Evolutionary conservation across 2,888 invertebrate species (phyloP).

Genomic region (Bhutanitis thaidina): DNA sequence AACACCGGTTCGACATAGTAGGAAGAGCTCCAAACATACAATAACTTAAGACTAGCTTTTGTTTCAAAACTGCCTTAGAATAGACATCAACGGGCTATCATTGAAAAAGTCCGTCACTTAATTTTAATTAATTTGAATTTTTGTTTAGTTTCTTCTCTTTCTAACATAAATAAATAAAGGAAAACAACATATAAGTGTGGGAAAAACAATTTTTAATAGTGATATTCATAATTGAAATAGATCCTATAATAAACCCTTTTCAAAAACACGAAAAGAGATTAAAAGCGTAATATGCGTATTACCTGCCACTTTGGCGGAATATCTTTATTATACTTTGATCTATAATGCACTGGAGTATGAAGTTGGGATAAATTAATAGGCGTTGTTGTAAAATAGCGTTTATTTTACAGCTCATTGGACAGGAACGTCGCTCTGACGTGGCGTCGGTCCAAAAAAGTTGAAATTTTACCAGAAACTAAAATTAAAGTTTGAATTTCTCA

Average conservation of each 20-base stretch:
- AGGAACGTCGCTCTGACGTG: constrained; percentile 15
- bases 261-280: too few species aligned
- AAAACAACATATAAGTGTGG: too few species aligned
- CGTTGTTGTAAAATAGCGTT: constrained; percentile 17
- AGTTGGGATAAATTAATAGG: constrained; percentile 20
- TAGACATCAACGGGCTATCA: constrained; percentile 15
- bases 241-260: too few species aligned
- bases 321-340: constrained; percentile 17
- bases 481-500: not conserved
- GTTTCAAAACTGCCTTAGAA: not conserved
- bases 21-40: too few species aligned
- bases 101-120: not conserved
- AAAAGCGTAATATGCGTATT: too few species aligned
- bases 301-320: not conserved
- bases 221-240: too few species aligned
- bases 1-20: too few species aligned
- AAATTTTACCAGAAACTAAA: constrained; percentile 9
- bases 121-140: too few species aligned
- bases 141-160: too few species aligned
- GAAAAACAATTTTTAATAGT: too few species aligned
- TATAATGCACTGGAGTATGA: constrained; percentile 15
- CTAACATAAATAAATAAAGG: too few species aligned
- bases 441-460: constrained; percentile 1
- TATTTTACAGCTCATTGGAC: constrained; percentile 25
- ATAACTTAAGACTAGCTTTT: too few species aligned